Conservation (phyloP, 2,797 vertebrate species). For the Danio aesculapii region DNA sequence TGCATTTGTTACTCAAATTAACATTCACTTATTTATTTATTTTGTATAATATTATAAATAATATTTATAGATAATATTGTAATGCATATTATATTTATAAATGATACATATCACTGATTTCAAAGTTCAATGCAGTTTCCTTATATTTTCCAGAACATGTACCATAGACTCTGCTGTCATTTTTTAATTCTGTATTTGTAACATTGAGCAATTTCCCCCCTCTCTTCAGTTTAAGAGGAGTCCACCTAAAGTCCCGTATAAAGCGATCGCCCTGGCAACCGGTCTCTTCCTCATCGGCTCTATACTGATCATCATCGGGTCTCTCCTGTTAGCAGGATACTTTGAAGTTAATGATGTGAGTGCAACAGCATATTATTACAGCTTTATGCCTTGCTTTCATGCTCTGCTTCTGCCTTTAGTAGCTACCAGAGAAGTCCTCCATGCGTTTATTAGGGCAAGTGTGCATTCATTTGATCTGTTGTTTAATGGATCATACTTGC, state of each 20-base stretch:
- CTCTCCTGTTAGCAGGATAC: conserved; percentile 92
- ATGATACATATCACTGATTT: neutral
- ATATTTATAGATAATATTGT: neutral
- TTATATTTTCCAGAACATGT: neutral
- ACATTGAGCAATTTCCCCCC: neutral
- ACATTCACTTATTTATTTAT: neutral
- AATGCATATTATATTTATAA: neutral
- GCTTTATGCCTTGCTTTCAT: neutral
- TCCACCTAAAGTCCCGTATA: conserved; percentile 96
- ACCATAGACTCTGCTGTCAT: neutral
- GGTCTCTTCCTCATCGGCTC: conserved; percentile 94
- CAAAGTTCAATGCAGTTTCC: neutral
- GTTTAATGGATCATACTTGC: neutral
- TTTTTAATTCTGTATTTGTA: neutral
- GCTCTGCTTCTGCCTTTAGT: neutral
- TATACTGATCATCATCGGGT: conserved; percentile 90
- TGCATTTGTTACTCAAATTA: too few relatives aligned
- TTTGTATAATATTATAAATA: neutral
- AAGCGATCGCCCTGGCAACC: conserved; percentile 91
- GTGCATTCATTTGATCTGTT: neutral
- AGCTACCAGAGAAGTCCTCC: neutral
- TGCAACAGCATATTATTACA: conserved; percentile 30
- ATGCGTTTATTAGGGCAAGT: neutral
- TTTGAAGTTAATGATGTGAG: conserved; percentile 89
- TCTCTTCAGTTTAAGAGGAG: conserved; percentile 90